Conservation (phyloP, 2,888 invertebrate genomes). For the Ochropacha duplaris region DNA sequence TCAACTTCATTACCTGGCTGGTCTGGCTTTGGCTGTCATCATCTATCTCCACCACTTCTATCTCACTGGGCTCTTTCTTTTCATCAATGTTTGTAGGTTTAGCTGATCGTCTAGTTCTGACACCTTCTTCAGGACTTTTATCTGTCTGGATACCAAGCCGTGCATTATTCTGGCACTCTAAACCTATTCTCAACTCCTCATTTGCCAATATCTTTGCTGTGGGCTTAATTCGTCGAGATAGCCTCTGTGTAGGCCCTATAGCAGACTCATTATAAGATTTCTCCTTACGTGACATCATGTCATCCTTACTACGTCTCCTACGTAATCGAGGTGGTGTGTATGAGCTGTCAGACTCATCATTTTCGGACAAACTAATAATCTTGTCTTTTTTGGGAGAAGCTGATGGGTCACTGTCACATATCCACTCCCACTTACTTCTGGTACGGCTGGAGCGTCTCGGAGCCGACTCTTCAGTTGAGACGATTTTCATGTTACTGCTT, state of each 20-base stretch:
- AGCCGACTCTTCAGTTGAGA: constrained; percentile 64
- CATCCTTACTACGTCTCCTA: constrained; percentile 84
- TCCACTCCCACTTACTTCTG: constrained; percentile 67
- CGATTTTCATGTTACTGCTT: constrained; percentile 79
- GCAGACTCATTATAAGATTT: constrained; percentile 84
- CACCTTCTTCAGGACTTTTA: constrained; percentile 63
- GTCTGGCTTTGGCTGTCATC: constrained; percentile 59
- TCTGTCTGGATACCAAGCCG: constrained; percentile 70
- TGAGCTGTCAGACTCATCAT: constrained; percentile 65
- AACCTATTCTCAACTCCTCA: constrained; percentile 83
- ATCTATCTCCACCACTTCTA: constrained; percentile 40
- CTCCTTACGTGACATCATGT: constrained; percentile 87
- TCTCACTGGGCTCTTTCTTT: constrained; percentile 21
- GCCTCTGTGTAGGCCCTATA: constrained; percentile 52
- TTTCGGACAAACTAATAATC: constrained; percentile 59
- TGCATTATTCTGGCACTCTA: constrained; percentile 82
- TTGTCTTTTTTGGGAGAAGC: constrained; percentile 55
- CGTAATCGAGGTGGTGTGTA: constrained; percentile 78
- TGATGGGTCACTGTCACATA: constrained; percentile 57
- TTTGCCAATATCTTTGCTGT: constrained; percentile 87
- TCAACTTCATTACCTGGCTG: constrained; percentile 77
- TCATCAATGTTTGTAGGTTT: constrained; percentile 41
- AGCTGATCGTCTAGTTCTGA: constrained; percentile 61
- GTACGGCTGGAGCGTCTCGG: constrained; percentile 64
- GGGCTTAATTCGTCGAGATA: constrained; percentile 84